Base-by-base conservation (phyloP, 2,797 vertebrate genomes). In the Rhabdophis nuchalis region DNA sequence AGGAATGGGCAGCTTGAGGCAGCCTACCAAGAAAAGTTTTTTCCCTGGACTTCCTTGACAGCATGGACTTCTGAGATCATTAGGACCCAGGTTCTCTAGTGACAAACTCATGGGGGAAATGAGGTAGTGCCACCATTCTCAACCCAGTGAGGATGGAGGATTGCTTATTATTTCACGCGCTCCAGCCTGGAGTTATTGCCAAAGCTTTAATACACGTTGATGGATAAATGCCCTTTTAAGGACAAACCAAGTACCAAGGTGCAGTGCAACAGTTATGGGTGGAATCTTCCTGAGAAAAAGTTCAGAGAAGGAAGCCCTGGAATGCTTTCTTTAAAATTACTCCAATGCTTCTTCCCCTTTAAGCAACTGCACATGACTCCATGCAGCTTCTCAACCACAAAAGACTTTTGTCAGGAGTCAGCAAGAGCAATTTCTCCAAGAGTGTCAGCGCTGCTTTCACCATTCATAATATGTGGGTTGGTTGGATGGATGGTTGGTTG, bases 241-340 rank as follows among this genome's bases (percentile, higher is more conserved):
- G 23, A 27, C 13, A 61, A 46, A 64, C 16, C 27, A 64, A 90
- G 16, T 20, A 85, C 52, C 60, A 36, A 93, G 41, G 7, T 68
- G 20, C 20, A 1, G 77, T 85, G 92, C 12, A 50, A 92, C 32
- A 72, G 50, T 85, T 88, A 93, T 57, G 36, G 50, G 1, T 8
- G 88, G 92, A 92, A 93, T 92, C 85, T 94, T 90, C 93, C 89
- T 92, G 95, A 61, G 88, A 91, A 91, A 87, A 91, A 12, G 29
- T 32, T 64, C 14, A 3, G 6, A 85, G 88, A 94, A 91, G 54
- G 50, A 90, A 95, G 87, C 86, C 52, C 89, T 64, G 1, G 0
- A 90, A 56, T 89, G 90, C 87, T 86, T 68, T 90, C 94, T 93
- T 89, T 52, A 88, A 95, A 94, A 94, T 82, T 50, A 89, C 68